Evolutionary conservation across 2,888 invertebrate genomes (phyloP), one percentile per base, ranked within the genome.

Genomic region (Actias luna): DNA sequence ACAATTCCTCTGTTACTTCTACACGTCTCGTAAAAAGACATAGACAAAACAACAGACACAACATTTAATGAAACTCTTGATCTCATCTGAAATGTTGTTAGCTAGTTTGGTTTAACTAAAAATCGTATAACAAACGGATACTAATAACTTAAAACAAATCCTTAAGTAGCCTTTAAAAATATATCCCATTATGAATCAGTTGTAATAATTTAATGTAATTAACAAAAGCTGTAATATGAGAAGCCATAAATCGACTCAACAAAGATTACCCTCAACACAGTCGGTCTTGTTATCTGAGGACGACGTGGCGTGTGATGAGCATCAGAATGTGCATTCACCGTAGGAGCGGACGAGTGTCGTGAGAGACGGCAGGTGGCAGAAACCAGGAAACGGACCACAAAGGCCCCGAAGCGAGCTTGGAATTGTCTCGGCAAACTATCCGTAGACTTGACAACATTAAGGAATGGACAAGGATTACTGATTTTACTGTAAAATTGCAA

Each of bases 351-450:
- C 36, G 31, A 55, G 59, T 63, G 63, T 59, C 62, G 63, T 39
- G 63, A 59, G 61, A 61, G 61, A 62, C 42, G 61, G 61, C 63
- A 59, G 59, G 59, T 31, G 55, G 29, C 42, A 59, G 59, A 39
- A 58, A 57, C 42, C 58, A 63, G 64, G 64, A 64, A 64, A 58
- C 22, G 58, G 58, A 35, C 35, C 60, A 61, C 58, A 64, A 61
- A 58, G 52, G 61, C 50, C n/a, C 63, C 58, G 60, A 76, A 78
- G 77, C 75, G 72, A 74, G 77, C 78, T 76, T 74, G 74, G 73
- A 74, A 77, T 77, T 77, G 81, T 83, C 81, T 83, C 80, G 74
- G 63, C 63, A 55, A 63, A 65, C 62, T 59, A 63, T 33, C 52
- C 75, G 72, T 64, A 78, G 78, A 78, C n/a, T 69, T 69, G 5